Base-by-base conservation (phyloP, 2,113 vertebrate species). In the Silurus glanis region DNA sequence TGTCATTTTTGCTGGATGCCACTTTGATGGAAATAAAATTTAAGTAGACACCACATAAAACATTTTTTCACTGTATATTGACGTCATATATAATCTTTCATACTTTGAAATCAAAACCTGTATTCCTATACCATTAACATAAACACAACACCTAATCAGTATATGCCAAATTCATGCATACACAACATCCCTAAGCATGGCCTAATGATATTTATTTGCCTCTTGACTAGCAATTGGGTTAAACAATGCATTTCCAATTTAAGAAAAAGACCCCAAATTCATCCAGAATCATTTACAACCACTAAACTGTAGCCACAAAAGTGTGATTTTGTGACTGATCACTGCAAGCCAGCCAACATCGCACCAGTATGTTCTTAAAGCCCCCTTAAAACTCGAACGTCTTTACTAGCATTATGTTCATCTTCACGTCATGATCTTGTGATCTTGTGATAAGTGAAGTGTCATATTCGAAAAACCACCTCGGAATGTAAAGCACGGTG, bases 381-480 rank as follows among this genome's bases (percentile, higher is more conserved):
- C 17, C 23, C 37, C 45, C 71, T 74, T 7, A 58, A 62, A 78
- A 67, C 21, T 49, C 5, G 9, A 83, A 58, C 53, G 72, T 12
- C 51, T 87, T 80, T 64, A 53, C 83, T 47, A 56, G 10, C 51
- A 12, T 78, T 23, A 75, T 56, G 71, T 83, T 58, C 25, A 64
- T 79, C 74, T 64, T 71, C 62, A 53, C 74, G 82, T 84, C 76
- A 87, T 81, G 28, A 59, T 69, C 59, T 66, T 84, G 85, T 67
- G 0, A 37, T 53, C 55, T 16, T 82, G 56, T 13, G 28, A 37
- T 37, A 37, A 37, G 37, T 37, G 37, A 37, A 37, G 37, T 4
- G 55, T 21, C 85, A 84, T 47, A 37, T 25, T 56, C 49, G n/a
- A n/a, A 81, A 64, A 84, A 47, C 47, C 56, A 78, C 19, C 14